Evolutionary conservation across 92 coral and sea anemone genomes (phyloP), one percentile per base, ranked within the genome.

Genomic region (Scolanthus callimorphus): DNA sequence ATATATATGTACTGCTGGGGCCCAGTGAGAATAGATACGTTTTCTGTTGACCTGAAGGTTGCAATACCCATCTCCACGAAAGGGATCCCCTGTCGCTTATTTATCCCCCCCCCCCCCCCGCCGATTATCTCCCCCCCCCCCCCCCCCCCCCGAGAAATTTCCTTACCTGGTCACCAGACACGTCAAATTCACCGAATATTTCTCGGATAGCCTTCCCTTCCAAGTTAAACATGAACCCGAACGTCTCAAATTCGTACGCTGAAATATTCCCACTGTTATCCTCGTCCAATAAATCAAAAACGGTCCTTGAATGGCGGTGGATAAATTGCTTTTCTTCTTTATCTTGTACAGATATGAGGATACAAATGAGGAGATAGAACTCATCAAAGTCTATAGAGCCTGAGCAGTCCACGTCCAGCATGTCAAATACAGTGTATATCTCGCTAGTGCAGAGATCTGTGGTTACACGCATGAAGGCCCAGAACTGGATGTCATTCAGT

Each of bases 131-230:
- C n/a, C n/a, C n/a, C n/a, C n/a, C n/a, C n/a, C n/a, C 29, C 62
- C 76, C n/a, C n/a, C n/a, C n/a, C n/a, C n/a, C n/a, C n/a, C n/a
- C n/a, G n/a, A n/a, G n/a, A n/a, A n/a, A n/a, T n/a, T n/a, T n/a
- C n/a, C n/a, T 68, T 39, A 91, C 97, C 88, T 89, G 95, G 46
- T 91, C 97, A 21, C 97, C 97, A 4, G 97, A 91, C 27, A 92
- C 98, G 48, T 92, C 98, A 67, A 92, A 92, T 30, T 92, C 98
- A 39, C 88, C 59, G 55, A 92, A 92, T 48, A 92, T 92, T 12
- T 96, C 79, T 48, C 74, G 67, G 57, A 92, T 88, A 24, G 98
- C 96, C 30, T 88, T 90, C 17, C 96, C 98, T 31, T 92, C 94
- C 29, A 92, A 70, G 65, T 84, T 92, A 55, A 92, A 92, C 63